phyloP scores from a whole-genome alignment of 2,113 vertebrate genomes.

The Sander lucioperca region DNA sequence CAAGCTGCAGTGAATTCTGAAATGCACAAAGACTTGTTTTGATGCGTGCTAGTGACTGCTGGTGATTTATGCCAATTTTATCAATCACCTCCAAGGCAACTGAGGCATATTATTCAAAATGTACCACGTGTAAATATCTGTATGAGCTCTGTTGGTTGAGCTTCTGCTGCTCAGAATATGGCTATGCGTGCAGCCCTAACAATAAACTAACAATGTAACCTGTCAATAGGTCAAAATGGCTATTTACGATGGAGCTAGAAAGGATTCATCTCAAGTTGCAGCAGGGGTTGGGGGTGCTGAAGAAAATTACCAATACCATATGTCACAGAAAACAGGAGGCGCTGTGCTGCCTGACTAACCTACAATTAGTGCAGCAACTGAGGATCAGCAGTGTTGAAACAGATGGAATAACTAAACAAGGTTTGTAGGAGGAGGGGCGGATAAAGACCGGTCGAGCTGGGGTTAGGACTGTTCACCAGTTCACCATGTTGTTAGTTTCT shows the following conservation, averaged over 20 bases:
- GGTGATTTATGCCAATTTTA: not conserved
- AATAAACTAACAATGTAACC: slow-evolving; percentile 22
- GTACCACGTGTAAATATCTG: not conserved
- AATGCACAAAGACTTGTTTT: not conserved
- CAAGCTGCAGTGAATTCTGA: not conserved
- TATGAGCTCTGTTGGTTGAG: not conserved
- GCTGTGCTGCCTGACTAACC: slow-evolving; percentile 37
- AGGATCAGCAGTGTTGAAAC: slow-evolving; percentile 43
- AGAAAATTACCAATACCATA: slow-evolving; percentile 45
- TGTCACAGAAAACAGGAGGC: slow-evolving; percentile 42
- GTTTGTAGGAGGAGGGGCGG: slow-evolving; percentile 24
- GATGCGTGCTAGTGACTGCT: not conserved
- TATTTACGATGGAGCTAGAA: slow-evolving; percentile 14
- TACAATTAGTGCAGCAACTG: slow-evolving; percentile 45
- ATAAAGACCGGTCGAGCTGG: not conserved
- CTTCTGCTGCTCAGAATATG: not conserved
- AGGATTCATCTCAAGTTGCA: slow-evolving; percentile 36
- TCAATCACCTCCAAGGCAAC: not conserved
- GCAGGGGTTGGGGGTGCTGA: slow-evolving; percentile 1
- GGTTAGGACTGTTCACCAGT: not conserved
- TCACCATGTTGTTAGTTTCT: not conserved
- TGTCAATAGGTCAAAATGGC: slow-evolving; percentile 33
- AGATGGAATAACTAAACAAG: slow-evolving; percentile 35
- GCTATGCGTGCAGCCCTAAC: slow-evolving; percentile 6
- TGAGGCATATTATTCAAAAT: not conserved